Percentiles rank a stretch among this genome's conserved stretches.
Conservation (phyloP, 2,113 vertebrate genomes). For the Ceratotherium simum region DNA sequence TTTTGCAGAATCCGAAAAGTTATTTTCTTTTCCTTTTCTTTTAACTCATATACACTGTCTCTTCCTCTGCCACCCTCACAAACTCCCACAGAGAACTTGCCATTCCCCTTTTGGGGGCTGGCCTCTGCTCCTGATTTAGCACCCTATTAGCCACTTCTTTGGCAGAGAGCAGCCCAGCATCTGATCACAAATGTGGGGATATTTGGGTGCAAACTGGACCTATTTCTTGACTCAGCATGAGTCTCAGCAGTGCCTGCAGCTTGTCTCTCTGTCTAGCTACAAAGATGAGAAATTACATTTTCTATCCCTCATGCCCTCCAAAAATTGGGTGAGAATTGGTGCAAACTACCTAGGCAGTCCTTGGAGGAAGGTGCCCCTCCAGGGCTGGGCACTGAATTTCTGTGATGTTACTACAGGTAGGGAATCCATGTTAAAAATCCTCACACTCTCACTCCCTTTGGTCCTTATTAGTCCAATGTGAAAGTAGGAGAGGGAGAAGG, state of each 20-base stretch:
- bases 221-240: background rate
- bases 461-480: background rate
- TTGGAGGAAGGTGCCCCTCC: background rate
- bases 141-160: constrained; percentile 48
- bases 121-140: constrained; percentile 49
- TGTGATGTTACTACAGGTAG: background rate
- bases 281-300: background rate
- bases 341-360: background rate
- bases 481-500: background rate
- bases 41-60: background rate
- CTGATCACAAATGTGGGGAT: background rate
- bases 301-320: background rate
- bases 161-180: background rate
- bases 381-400: background rate
- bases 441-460: background rate
- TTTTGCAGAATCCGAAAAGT: constrained; percentile 27
- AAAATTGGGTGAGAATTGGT: constrained; percentile 24
- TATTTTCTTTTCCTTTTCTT: constrained; percentile 39
- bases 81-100: background rate
- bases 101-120: background rate
- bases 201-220: background rate
- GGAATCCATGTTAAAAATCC: background rate
- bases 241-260: background rate
- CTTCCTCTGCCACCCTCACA: background rate
- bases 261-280: background rate